A percentile compares a stretch with the other conserved stretches of the same genome.
Evolutionary conservation across 1,140 invertebrate species (phyloP).

Genomic region (Hylyphantes graminicola): DNA sequence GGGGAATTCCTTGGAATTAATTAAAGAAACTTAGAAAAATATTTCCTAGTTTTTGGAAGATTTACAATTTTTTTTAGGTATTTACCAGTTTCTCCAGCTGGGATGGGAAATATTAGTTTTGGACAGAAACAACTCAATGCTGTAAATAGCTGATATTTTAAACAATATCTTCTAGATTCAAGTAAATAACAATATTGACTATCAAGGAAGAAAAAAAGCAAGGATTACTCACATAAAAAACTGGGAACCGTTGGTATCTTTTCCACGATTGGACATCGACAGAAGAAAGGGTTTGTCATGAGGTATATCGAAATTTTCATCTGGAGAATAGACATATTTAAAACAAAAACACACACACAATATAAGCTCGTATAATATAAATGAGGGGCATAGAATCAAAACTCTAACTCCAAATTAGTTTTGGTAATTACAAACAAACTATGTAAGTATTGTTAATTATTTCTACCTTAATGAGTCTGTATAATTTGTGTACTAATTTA

Average conservation of each 20-base stretch:
- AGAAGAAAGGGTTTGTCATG: slow-evolving; percentile 84
- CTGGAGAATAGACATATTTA: slow-evolving; percentile 69
- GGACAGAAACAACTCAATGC: too few species aligned
- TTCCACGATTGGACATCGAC: slow-evolving; percentile 97
- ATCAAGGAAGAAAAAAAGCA: background rate
- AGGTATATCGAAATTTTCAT: slow-evolving; percentile 91
- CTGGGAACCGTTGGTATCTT: slow-evolving; percentile 97
- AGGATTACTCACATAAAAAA: slow-evolving; percentile 86
- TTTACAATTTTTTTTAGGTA: background rate
- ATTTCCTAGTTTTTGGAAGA: background rate
- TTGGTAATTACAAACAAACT: too few species aligned
- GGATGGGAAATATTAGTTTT: too few species aligned
- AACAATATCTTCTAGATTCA: background rate
- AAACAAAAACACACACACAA: background rate
- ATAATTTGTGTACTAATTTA: too few species aligned
- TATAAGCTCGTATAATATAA: slow-evolving; percentile 1
- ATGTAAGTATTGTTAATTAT: too few species aligned
- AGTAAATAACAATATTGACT: background rate
- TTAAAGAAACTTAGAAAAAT: too few species aligned
- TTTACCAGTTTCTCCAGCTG: background rate
- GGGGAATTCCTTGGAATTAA: too few species aligned
- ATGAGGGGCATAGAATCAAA: too few species aligned
- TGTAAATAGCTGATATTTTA: background rate
- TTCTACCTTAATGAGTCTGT: too few species aligned
- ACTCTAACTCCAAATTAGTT: too few species aligned